Evolutionary conservation across 2,797 vertebrate genomes (phyloP), one percentile per base, ranked within the genome.

Genomic region (Erpetoichthys calabaricus): DNA sequence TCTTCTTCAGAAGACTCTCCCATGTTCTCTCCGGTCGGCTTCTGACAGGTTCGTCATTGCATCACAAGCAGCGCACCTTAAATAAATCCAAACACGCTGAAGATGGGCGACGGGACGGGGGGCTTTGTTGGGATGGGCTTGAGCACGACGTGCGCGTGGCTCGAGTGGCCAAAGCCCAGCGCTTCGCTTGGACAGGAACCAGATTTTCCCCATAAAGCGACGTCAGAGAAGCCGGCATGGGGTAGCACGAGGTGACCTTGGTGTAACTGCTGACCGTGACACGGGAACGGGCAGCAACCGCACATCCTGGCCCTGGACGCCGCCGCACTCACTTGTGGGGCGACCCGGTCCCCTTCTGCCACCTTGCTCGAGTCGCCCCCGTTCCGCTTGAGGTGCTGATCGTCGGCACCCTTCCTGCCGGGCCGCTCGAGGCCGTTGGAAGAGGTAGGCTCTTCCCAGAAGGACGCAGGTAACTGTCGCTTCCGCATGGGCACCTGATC

Each of bases 71-170:
- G 25, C 25, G 25, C 25, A 25, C 25, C 6, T 82, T 86, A 98
- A 78, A 97, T 88, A 73, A 97, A 97, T 56, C 94, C 84, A 44
- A 97, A 97, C 66, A 96, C 87, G 0, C 95, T 94, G 80, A 97
- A 95, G 66, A 96, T 82, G 0, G 91, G 89, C 0, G 90, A 78
- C 5, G 88, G 85, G 1, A 88, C 60, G 0, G 89, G 65, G 0
- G 96, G 94, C 67, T 97, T 99, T 44, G 95, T 98, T 51, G 96
- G 94, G 59, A 98, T 98, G 41, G 96, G 96, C 73, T 99, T 99
- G 69, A 97, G 86, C 57, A 98, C 91, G 63, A 94, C 85, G 0
- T 97, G 95, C 44, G 84, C 83, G 74, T 85, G 84, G n/a, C 87
- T 71, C 63, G 85, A 91, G 60, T 84, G 89, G 58, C 81, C 85